Evolutionary conservation across 2,888 invertebrate genomes (phyloP).

Genomic region (Nomada hirtipes): DNA sequence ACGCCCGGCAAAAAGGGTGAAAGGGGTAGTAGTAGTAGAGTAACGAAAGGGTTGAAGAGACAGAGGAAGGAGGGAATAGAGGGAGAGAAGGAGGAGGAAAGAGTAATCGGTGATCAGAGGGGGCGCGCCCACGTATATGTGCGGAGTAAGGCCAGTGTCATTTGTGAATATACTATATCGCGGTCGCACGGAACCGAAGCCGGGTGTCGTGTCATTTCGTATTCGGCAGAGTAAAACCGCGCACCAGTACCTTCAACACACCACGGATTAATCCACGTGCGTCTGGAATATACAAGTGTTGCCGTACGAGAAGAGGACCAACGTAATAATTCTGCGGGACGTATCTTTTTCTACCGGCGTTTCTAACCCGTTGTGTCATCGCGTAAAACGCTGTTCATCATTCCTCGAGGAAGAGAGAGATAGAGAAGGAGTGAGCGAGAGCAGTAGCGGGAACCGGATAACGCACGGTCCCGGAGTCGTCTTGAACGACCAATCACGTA

Average conservation of each 20-base stretch:
- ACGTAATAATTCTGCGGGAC: constrained; percentile 17
- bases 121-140: constrained; percentile 59
- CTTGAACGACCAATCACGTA: constrained; percentile 67
- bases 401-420: constrained; percentile 16
- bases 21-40: constrained; percentile 33
- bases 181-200: constrained; percentile 46
- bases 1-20: constrained; percentile 36
- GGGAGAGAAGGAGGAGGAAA: constrained; percentile 20
- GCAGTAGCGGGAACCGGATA: constrained; percentile 66
- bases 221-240: constrained; percentile 38
- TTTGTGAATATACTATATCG: constrained; percentile 49
- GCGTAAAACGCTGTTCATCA: constrained; percentile 37
- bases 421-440: constrained; percentile 17
- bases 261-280: constrained; percentile 62
- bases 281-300: constrained; percentile 17
- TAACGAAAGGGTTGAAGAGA: constrained; percentile 3
- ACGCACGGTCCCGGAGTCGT: constrained; percentile 68
- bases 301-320: constrained; percentile 11
- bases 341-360: constrained; percentile 26
- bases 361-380: constrained; percentile 51
- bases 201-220: constrained; percentile 56
- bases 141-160: constrained; percentile 52
- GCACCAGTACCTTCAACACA: constrained; percentile 43
- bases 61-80: constrained; percentile 16
- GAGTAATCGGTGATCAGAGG: constrained; percentile 37